Base-by-base conservation (phyloP, 30 jellyfish, hydroid and myxozoan species). In the Turritopsis rubra region DNA sequence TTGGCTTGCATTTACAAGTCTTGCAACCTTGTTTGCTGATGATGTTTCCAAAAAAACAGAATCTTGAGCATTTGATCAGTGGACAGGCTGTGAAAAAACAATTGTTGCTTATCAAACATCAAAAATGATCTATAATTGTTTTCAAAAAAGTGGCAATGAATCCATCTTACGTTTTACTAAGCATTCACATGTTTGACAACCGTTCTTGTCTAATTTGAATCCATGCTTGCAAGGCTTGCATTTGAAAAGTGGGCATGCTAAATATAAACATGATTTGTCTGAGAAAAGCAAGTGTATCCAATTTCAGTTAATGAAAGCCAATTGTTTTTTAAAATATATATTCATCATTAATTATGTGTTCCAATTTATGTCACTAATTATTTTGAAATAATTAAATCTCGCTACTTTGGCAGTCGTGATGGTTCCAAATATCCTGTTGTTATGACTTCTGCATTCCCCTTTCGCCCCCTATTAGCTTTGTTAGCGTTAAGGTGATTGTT, bases 101-200 rank as follows among this genome's bases (percentile, higher is more conserved):
- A 27, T 8, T 19, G 19, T 7, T 27, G 0, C 21, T 8, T 68
- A 68, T n/a, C 28, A 68, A 68, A 13, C 13, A 3, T 41, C 60
- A 41, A 41, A 41, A 41, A 41, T 41, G 60, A 41, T 41, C 60
- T 3, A 41, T 13, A 41, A 5, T 41, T 41, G 13, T 5, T 41
- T 13, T 3, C 5, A 13, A 41, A 41, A 41, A 41, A 41, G 5
- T 41, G 60, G 13, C 60, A 41, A 3, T 41, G 9, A 7, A n/a
- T 1, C 19, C 0, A 16, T n/a, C 30, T 68, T 68, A 68, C 77
- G 31, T 68, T 9, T 23, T n/a, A 22, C 30, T 68, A 23, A n/a
- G 77, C 85, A 80, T 65, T 68, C 25, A 80, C 87, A 80, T 41
- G 79, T 80, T 13, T 65, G 25, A 65, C 87, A 80, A 26, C 87